Conservation (phyloP, 2,888 invertebrate species). For the Punctoribates punctum region DNA sequence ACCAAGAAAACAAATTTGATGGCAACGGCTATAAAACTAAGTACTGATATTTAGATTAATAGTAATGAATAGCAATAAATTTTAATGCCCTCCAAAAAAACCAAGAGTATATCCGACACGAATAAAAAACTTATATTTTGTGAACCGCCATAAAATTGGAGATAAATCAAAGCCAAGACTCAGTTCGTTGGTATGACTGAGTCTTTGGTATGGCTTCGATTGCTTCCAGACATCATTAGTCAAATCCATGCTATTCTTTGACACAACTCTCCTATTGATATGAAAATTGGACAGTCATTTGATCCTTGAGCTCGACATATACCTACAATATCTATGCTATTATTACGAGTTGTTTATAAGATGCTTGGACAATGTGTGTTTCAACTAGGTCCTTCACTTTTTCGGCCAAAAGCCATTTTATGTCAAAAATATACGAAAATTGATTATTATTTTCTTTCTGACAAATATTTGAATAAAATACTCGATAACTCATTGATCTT, state of each 20-base stretch:
- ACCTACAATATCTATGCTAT: too few species aligned
- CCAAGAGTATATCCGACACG: neutral
- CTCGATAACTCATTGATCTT: too few species aligned
- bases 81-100: neutral
- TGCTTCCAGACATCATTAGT: neutral
- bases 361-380: too few species aligned
- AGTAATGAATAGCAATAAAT: constrained; percentile 17
- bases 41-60: constrained; percentile 15
- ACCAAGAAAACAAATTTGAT: constrained; percentile 17
- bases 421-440: too few species aligned
- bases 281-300: too few species aligned
- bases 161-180: neutral
- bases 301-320: too few species aligned
- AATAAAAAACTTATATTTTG: neutral
- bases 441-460: too few species aligned
- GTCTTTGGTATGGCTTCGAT: too few species aligned
- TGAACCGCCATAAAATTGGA: neutral
- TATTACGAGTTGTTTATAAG: too few species aligned
- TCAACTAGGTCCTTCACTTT: too few species aligned
- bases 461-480: too few species aligned
- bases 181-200: neutral
- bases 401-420: too few species aligned
- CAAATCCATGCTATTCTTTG: neutral
- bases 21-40: constrained; percentile 16
- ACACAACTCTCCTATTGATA: neutral